Base-by-base conservation (phyloP, 2,797 vertebrate genomes). In the Hypotaenidia okinawae region DNA sequence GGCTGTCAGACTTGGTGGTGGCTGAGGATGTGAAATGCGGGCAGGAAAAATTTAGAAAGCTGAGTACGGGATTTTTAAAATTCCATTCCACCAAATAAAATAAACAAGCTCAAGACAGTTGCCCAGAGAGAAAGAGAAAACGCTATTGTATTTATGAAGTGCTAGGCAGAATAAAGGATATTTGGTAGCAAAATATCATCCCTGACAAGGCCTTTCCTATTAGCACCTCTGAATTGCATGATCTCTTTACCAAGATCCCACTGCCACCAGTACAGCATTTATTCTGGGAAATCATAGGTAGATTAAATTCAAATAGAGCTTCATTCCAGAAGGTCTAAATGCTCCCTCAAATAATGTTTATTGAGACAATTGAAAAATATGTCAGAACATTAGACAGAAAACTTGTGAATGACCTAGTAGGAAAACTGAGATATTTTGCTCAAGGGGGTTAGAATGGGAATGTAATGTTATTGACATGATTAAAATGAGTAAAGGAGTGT, bases 271-370 rank as follows among this genome's bases (percentile, higher is more conserved):
- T 87, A 74, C 15, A 73, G 28, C 62, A 30, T 91, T 96, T 95
- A 92, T 94, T 94, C 86, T 84, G 77, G 90, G 80, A 96, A 95
- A 87, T 39, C 62, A 17, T 64, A 80, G 69, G 54, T 68, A 66
- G 74, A 49, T 89, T 92, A 93, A 89, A 94, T 89, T 94, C 39
- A 91, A 89, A 87, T 66, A 78, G 25, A 45, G 43, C 52, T 89
- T 92, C 32, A 37, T 95, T 93, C 62, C 49, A 66, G 73, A 95
- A 93, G 81, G 84, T 51, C 18, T 94, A 87, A 96, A 93, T 78
- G 62, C 69, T 96, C 93, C 90, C 89, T 91, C 78, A 94, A 95
- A 95, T 93, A 87, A 94, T 95, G 94, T 93, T 94, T 95, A 95
- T 81, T 91, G 76, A 92, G 72, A 90, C 77, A 90, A 87, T 94